Evolutionary conservation across 2,888 invertebrate genomes (phyloP).

Genomic region (Microctonus hyperodae): DNA sequence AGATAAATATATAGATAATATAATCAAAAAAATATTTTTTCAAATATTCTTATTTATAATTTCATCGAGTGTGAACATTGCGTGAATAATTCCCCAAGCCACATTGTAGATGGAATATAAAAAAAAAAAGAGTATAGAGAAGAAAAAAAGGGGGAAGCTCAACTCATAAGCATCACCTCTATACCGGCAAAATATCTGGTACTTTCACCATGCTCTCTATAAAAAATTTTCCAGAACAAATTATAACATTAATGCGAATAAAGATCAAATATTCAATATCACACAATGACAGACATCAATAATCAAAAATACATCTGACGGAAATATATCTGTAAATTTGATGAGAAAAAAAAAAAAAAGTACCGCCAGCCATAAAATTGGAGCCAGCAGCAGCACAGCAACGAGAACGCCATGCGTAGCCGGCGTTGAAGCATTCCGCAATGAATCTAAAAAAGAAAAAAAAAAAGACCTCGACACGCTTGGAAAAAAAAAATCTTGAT

Average conservation of each 20-base stretch:
- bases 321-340: not conserved
- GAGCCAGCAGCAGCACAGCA: not conserved
- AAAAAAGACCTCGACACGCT: slow-evolving; percentile 28
- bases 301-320: not conserved
- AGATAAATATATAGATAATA: not conserved
- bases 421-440: slow-evolving; percentile 24
- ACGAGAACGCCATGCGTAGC: slow-evolving; percentile 23
- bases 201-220: slow-evolving; percentile 22
- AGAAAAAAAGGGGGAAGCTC: not conserved
- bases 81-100: not conserved
- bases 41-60: not conserved
- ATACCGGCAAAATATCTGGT: slow-evolving; percentile 29
- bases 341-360: not conserved
- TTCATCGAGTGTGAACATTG: not conserved
- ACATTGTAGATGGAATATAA: not conserved
- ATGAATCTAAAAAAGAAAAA: not conserved
- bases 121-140: not conserved
- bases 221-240: not conserved
- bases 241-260: not conserved
- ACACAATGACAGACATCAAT: too few species aligned
- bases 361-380: not conserved
- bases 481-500: slow-evolving; percentile 18
- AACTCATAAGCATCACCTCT: not conserved
- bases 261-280: too few species aligned
- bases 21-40: not conserved